Base-by-base conservation (phyloP, 2,797 vertebrate genomes). In the Knipowitschia caucasica region DNA sequence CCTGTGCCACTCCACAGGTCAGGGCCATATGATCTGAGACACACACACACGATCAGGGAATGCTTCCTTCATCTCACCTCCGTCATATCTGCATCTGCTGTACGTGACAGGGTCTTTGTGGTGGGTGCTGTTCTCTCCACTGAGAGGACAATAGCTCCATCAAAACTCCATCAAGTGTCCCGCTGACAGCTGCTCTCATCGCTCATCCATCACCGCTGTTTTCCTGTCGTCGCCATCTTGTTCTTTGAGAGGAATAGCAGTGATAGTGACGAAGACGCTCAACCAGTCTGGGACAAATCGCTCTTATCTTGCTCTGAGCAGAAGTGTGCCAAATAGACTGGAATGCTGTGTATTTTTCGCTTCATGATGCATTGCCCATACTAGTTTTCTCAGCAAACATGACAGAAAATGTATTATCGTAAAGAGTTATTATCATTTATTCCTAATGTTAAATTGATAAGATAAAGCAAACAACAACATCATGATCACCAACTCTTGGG, bases 151-250 rank as follows among this genome's bases (percentile, higher is more conserved):
- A 65, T 53, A 50, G 38, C 61, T 65, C 59, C 34, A 66, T 74
- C 62, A 71, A 53, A 77, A 68, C 44, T 55, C 59, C 56, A 75
- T 80, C 69, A 77, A 64, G 65, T 61, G 49, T 62, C 64, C 61
- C 6, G 15, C 67, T 59, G 71, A 70, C 59, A 68, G 64, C 61
- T 61, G 61, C 58, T 70, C 50, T 54, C 49, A 66, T 69, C 26
- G 23, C 56, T 42, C 64, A 80, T 70, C 61, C 55, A 71, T 77
- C 64, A 70, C 58, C 1, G 53, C 55, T 59, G 56, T 66, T 64
- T 69, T 71, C 62, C 62, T 63, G 15, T 50, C 52, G 51, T 67
- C 56, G 56, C 43, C 49, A 66, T 44, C 31, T 44, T 70, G 43
- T 68, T 65, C 45, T 18, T 47, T 61, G 4, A 0, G 21, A 47